Conservation (phyloP, 2,113 vertebrate species). For the Brienomyrus longianalis region DNA sequence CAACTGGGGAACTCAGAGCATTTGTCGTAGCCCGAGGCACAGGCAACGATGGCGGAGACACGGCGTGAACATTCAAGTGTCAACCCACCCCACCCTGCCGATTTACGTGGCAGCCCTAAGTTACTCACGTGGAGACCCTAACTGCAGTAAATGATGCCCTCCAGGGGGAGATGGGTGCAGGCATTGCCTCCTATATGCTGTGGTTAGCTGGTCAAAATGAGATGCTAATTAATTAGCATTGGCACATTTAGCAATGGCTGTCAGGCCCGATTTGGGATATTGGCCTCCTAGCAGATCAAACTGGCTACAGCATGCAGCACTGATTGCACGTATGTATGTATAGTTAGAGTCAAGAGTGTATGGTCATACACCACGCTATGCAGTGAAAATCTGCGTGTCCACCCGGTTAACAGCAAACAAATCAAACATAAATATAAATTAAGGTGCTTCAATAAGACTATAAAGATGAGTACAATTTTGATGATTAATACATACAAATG, state of each 20-base stretch:
- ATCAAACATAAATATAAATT: neutral
- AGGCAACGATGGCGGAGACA: slow-evolving; percentile 67
- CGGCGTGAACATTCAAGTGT: slow-evolving; percentile 73
- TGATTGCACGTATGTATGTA: neutral
- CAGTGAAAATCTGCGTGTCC: neutral
- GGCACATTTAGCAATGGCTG: slow-evolving; percentile 91
- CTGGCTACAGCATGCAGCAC: neutral
- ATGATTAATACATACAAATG: neutral
- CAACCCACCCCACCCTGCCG: slow-evolving; percentile 61
- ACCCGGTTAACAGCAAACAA: neutral
- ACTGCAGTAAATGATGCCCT: slow-evolving; percentile 81
- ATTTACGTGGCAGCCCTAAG: slow-evolving; percentile 81
- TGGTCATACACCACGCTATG: neutral
- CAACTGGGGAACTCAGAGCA: slow-evolving; percentile 51
- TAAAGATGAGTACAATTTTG: neutral
- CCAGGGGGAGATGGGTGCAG: slow-evolving; percentile 78
- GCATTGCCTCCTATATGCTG: slow-evolving; percentile 77
- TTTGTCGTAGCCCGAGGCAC: slow-evolving; percentile 62
- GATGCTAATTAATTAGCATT: slow-evolving; percentile 98
- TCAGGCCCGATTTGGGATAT: slow-evolving; percentile 88
- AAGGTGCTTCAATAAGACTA: neutral
- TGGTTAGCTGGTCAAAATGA: slow-evolving; percentile 86
- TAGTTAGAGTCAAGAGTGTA: neutral
- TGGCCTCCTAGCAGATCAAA: slow-evolving; percentile 75
- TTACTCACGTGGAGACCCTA: slow-evolving; percentile 68